A percentile compares a stretch with the other conserved stretches of the same genome.
Evolutionary conservation across 1,140 invertebrate species (phyloP).

Genomic region (Brachionus koreanus): DNA sequence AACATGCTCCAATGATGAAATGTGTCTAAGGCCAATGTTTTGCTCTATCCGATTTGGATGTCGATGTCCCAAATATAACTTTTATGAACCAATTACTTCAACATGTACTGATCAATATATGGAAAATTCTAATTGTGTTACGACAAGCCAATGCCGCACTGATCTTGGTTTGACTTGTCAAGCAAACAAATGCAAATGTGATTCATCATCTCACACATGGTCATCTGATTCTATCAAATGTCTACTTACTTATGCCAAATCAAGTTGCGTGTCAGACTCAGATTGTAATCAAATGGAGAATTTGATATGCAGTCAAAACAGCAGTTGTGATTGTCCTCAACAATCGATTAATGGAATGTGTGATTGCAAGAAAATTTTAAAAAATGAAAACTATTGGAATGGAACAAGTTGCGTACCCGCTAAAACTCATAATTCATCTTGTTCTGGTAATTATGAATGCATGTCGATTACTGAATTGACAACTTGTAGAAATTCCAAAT

Average conservation of each 20-base stretch:
- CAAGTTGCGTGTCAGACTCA: background rate
- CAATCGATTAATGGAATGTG: background rate
- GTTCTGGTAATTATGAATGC: background rate
- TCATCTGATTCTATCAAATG: background rate
- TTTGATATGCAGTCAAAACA: background rate
- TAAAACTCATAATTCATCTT: background rate
- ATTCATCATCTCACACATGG: background rate
- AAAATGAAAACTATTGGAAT: background rate
- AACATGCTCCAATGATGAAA: background rate
- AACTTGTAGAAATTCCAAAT: background rate
- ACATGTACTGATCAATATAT: background rate
- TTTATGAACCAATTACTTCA: background rate
- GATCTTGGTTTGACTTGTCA: background rate
- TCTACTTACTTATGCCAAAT: background rate
- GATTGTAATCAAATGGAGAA: background rate
- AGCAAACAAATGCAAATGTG: background rate
- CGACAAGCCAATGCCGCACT: background rate
- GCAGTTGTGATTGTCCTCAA: background rate
- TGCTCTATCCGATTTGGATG: background rate
- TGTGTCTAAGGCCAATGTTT: background rate
- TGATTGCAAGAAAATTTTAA: background rate
- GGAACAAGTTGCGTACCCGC: background rate
- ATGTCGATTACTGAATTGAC: background rate
- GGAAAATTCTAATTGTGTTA: background rate
- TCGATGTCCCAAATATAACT: background rate